Conservation (phyloP, 2,113 vertebrate species). For the Alligator mississippiensis region DNA sequence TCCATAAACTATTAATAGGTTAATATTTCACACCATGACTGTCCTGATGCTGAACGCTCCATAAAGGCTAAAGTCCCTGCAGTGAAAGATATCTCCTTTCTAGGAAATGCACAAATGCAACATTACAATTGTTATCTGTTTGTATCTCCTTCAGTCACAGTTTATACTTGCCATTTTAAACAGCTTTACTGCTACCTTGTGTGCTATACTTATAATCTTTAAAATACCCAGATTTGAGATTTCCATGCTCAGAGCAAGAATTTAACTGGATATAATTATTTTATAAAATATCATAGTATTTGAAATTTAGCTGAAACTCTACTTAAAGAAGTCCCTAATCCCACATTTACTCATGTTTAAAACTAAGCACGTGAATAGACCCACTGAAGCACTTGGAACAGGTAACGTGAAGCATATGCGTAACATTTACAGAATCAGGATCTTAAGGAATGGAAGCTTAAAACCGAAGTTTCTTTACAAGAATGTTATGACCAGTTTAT, state of each 20-base stretch:
- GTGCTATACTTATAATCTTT: neutral
- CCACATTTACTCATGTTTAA: neutral
- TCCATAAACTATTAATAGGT: neutral
- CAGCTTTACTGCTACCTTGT: neutral
- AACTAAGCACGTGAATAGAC: conserved; percentile 26
- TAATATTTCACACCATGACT: neutral
- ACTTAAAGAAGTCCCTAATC: neutral
- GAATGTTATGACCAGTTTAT: neutral
- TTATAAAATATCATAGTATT: neutral
- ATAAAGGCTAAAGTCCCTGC: neutral
- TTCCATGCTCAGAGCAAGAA: neutral
- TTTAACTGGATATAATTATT: neutral
- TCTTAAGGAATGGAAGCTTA: neutral
- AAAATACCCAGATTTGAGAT: neutral
- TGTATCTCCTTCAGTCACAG: neutral
- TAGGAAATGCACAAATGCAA: neutral
- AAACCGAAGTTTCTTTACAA: neutral
- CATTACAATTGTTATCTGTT: fast-evolving
- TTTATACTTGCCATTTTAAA: neutral
- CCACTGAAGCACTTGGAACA: conserved; percentile 27
- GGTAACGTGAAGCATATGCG: neutral
- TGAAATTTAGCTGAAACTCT: neutral
- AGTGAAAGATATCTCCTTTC: neutral
- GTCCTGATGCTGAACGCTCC: neutral
- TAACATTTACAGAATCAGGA: neutral